phyloP scores from a whole-genome alignment of 2,888 invertebrate genomes.

The Cephus spinipes region DNA sequence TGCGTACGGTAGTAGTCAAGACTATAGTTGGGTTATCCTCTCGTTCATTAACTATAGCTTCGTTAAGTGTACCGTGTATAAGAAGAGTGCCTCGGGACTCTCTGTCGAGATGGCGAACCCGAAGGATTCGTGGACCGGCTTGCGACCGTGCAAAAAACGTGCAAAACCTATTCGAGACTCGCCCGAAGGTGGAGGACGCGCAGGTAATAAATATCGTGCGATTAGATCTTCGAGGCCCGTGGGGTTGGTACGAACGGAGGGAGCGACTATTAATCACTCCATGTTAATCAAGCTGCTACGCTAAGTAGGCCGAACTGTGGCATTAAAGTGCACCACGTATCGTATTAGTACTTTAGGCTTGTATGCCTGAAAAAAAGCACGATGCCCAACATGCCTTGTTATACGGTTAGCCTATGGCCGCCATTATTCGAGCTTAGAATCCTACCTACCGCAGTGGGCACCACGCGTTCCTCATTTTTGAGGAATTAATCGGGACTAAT shows the following conservation, averaged over 20 bases:
- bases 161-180: slow-evolving; percentile 43
- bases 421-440: slow-evolving; percentile 6
- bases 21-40: background rate
- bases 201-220: slow-evolving; percentile 62
- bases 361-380: slow-evolving; percentile 14
- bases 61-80: background rate
- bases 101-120: slow-evolving; percentile 5
- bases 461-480: slow-evolving; percentile 49
- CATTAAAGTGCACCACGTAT: slow-evolving; percentile 52
- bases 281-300: slow-evolving; percentile 60
- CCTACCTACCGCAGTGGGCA: slow-evolving; percentile 56
- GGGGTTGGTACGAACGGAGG: slow-evolving; percentile 45
- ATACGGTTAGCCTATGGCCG: background rate
- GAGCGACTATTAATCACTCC: slow-evolving; percentile 61
- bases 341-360: slow-evolving; percentile 25
- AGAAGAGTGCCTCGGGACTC: slow-evolving; percentile 12
- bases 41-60: background rate
- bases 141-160: slow-evolving; percentile 17
- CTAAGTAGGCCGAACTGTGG: slow-evolving; percentile 60
- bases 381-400: slow-evolving; percentile 12
- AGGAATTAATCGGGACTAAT: slow-evolving; percentile 56
- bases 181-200: slow-evolving; percentile 47
- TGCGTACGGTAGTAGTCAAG: background rate
- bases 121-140: slow-evolving; percentile 24
- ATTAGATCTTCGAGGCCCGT: slow-evolving; percentile 57